phyloP scores from a whole-genome alignment of 1,140 invertebrate species.

The Polypedilum vanderplanki region DNA sequence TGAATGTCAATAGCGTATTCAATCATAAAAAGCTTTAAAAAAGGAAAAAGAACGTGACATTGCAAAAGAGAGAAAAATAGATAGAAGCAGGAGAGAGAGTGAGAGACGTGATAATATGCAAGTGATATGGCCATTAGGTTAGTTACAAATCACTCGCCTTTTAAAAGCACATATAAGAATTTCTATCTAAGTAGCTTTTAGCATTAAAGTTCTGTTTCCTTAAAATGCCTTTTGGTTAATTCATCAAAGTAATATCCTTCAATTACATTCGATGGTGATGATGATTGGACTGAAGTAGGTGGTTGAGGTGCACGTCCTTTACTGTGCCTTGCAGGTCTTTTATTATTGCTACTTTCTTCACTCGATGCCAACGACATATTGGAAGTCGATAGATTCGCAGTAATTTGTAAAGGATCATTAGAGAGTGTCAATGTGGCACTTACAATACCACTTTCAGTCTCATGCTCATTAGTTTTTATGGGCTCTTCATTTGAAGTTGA shows the following conservation, averaged over 20 bases:
- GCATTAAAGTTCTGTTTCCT: background rate
- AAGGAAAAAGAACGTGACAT: background rate
- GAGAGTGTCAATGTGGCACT: background rate
- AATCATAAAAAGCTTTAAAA: background rate
- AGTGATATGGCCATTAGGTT: too few relatives aligned
- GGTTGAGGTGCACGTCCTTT: slow-evolving; percentile 4
- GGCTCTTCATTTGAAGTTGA: background rate
- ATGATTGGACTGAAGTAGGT: background rate
- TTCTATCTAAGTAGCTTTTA: background rate
- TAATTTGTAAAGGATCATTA: slow-evolving; percentile 1
- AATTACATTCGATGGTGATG: background rate
- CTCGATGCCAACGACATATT: background rate
- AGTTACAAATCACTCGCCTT: background rate
- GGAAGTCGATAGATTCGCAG: background rate
- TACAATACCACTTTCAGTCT: background rate
- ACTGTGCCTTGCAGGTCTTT: background rate
- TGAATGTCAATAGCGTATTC: background rate
- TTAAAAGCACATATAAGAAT: background rate
- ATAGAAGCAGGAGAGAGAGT: background rate
- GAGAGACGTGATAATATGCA: background rate
- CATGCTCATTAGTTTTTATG: background rate
- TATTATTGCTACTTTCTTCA: background rate
- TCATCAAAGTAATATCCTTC: background rate
- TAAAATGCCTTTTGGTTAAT: background rate
- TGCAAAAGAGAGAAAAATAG: background rate